These are phyloP conservation scores for Cheumatopsyche charites DNA, from an alignment of 1,140 invertebrate species.

Conservation along the genomic window DNA sequence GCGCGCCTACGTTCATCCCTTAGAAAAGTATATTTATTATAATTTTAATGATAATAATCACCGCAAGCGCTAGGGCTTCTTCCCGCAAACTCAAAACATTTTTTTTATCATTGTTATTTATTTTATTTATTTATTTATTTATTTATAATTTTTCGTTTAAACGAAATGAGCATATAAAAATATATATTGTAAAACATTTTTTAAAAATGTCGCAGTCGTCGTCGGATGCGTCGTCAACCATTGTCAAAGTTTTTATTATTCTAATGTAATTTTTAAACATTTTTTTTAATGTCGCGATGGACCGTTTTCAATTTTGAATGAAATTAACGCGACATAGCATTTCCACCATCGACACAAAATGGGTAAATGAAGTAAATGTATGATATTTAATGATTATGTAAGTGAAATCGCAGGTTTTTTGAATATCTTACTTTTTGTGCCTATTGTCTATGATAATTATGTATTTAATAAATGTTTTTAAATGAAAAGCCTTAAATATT, in stretches of 20 bases:
- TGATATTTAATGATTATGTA: constrained; percentile 23
- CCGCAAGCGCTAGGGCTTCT: constrained; percentile 19
- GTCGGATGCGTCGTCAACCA: constrained; percentile 6
- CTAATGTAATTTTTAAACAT: no score
- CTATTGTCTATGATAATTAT: constrained; percentile 49
- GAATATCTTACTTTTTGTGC: constrained; percentile 46
- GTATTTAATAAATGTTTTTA: constrained; percentile 49
- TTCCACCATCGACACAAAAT: constrained; percentile 37
- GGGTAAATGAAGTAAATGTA: constrained; percentile 33
- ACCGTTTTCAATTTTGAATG: neutral
- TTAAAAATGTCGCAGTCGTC: no score
- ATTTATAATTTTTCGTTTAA: constrained; percentile 5
- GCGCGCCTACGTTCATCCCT: no score
- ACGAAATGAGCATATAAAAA: no score
- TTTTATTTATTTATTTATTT: constrained; percentile 35
- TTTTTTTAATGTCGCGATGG: constrained; percentile 21
- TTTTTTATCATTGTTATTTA: constrained; percentile 12
- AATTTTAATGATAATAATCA: no score
- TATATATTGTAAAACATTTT: no score
- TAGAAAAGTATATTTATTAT: no score
- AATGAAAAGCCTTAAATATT: constrained; percentile 30
- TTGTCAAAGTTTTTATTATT: no score
- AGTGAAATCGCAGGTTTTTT: constrained; percentile 42
- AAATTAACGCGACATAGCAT: constrained; percentile 38
- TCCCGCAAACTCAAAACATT: neutral